Conservation (phyloP, 2,888 invertebrate genomes). For the Emmelina monodactyla region DNA sequence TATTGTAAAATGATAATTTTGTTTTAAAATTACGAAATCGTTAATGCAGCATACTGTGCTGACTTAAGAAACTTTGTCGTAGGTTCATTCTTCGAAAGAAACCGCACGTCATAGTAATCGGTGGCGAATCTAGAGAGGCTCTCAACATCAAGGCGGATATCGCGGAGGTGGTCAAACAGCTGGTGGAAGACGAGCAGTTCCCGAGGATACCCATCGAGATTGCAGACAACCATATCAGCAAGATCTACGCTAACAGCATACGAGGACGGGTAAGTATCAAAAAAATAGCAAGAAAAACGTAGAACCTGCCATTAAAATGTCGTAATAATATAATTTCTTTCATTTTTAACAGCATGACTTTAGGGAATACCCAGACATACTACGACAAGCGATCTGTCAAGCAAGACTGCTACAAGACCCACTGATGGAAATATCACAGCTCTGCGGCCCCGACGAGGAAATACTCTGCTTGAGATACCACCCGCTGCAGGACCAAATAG, state of each 20-base stretch:
- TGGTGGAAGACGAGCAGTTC: conserved; percentile 86
- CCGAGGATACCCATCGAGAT: conserved; percentile 89
- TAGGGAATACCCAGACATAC: conserved; percentile 88
- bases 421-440: conserved; percentile 92
- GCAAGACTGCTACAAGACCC: conserved; percentile 95
- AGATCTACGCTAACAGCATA: conserved; percentile 90
- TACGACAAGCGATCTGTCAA: conserved; percentile 92
- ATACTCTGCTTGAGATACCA: conserved; percentile 94
- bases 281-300: neutral
- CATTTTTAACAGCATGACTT: conserved; percentile 72
- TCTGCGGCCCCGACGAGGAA: conserved; percentile 96
- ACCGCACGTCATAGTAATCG: conserved; percentile 92
- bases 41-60: too few relatives aligned
- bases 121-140: conserved; percentile 91
- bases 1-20: too few relatives aligned
- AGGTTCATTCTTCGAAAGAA: conserved; percentile 90
- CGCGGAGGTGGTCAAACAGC: conserved; percentile 73
- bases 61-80: too few relatives aligned
- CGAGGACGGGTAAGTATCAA: conserved; percentile 71
- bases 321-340: conserved; percentile 2
- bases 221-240: conserved; percentile 92
- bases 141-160: conserved; percentile 82
- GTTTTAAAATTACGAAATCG: too few relatives aligned
- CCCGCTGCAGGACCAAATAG: conserved; percentile 79
- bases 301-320: too few relatives aligned